Evolutionary conservation across 2,888 invertebrate genomes (phyloP).

Genomic region (Dione vanillae): DNA sequence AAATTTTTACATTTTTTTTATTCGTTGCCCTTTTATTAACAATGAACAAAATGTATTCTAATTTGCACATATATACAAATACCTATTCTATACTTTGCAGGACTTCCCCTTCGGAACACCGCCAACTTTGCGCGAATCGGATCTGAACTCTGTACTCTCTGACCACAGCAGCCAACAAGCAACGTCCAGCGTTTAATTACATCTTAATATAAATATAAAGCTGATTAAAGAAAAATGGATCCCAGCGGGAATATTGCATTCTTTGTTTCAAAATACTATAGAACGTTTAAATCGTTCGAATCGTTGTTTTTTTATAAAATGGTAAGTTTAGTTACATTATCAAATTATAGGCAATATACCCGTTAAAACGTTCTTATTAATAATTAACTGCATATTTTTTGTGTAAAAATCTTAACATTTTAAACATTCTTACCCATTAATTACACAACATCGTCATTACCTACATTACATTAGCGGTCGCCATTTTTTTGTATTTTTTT

Average conservation of each 20-base stretch:
- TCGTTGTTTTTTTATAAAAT: too few relatives aligned
- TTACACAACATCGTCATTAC: too few relatives aligned
- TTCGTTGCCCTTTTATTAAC: too few relatives aligned
- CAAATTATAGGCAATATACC: background rate
- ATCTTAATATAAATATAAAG: conserved; percentile 23
- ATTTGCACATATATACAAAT: background rate
- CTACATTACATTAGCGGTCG: background rate
- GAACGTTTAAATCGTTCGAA: too few relatives aligned
- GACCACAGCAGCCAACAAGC: conserved; percentile 82
- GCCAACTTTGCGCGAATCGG: conserved; percentile 75
- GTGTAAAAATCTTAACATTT: too few relatives aligned
- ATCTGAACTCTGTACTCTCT: conserved; percentile 74
- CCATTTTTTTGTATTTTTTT: background rate
- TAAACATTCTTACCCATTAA: too few relatives aligned
- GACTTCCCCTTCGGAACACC: conserved; percentile 81
- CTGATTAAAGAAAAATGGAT: background rate
- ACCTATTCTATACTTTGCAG: conserved; percentile 55
- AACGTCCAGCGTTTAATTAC: conserved; percentile 75
- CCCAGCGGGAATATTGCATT: background rate
- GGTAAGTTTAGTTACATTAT: too few relatives aligned
- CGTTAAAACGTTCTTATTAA: too few relatives aligned
- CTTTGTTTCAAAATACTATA: too few relatives aligned
- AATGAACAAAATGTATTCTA: too few relatives aligned
- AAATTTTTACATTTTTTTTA: too few relatives aligned
- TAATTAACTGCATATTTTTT: too few relatives aligned